phyloP scores from a whole-genome alignment of 37 sponge, comb jelly and placozoan genomes.

The Aplysina aerophoba region DNA sequence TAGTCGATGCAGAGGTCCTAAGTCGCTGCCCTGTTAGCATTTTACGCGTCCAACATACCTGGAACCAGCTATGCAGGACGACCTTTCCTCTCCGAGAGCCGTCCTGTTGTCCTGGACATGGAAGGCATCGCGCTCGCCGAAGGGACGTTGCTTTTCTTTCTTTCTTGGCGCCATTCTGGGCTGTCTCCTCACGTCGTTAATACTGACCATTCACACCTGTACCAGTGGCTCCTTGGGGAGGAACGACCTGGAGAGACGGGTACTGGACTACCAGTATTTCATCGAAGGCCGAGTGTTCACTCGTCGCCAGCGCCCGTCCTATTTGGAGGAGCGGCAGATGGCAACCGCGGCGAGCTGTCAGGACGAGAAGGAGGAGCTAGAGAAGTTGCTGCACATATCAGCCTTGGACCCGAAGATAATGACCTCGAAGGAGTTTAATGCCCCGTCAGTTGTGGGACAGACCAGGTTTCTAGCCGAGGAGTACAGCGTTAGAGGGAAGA shows the following conservation, averaged over 20 bases:
- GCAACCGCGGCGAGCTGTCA: background rate
- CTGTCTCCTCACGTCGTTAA: conserved; percentile 10
- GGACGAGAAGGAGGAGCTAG: conserved; percentile 9
- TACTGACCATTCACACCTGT: background rate
- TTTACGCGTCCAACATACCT: no score
- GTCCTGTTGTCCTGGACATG: no score
- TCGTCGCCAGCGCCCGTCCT: background rate
- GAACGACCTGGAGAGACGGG: background rate
- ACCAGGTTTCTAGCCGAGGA: background rate
- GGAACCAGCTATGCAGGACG: no score
- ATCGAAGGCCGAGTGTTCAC: conserved; percentile 26
- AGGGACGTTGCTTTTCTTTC: conserved; percentile 14
- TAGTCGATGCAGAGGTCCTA: no score
- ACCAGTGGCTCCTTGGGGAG: background rate
- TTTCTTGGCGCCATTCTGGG: conserved; percentile 30
- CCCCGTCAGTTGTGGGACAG: background rate
- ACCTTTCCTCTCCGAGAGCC: no score
- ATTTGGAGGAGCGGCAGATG: no score
- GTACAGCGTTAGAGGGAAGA: conserved; percentile 14
- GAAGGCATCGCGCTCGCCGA: no score
- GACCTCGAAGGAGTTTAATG: background rate
- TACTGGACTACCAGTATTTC: conserved; percentile 4
- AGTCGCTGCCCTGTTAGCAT: no score
- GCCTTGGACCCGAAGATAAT: background rate
- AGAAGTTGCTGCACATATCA: background rate